Percentiles rank a stretch among this genome's conserved stretches.
Evolutionary conservation across 1,140 invertebrate species (phyloP).

Genomic region (Brachionus rotundiformis): DNA sequence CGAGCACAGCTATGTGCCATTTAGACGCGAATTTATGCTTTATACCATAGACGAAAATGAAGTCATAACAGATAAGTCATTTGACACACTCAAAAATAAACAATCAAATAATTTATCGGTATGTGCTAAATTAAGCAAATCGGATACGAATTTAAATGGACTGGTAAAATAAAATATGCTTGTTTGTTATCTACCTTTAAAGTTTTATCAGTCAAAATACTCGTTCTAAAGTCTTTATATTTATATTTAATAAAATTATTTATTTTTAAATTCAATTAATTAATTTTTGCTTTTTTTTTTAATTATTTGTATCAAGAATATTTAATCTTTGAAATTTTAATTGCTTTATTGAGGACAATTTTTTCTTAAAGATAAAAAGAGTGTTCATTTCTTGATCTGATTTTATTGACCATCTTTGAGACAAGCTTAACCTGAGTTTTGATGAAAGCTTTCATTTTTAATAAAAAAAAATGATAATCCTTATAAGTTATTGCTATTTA

Average conservation of each 20-base stretch:
- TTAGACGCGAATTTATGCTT: background rate
- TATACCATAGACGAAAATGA: slow-evolving; percentile 16
- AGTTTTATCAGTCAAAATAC: background rate
- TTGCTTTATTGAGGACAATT: no score
- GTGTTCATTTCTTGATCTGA: no score
- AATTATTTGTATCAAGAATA: no score
- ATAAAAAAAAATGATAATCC: no score
- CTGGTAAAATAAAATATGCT: background rate
- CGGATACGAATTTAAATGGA: slow-evolving; percentile 19
- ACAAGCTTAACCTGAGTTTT: no score
- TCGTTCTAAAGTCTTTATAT: background rate
- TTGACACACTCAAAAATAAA: background rate
- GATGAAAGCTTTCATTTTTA: no score
- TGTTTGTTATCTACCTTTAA: background rate
- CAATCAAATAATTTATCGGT: background rate
- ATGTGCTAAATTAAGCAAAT: slow-evolving; percentile 31
- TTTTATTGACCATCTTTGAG: no score
- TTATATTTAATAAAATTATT: background rate
- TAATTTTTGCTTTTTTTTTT: no score
- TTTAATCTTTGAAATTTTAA: no score
- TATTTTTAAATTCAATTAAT: no score
- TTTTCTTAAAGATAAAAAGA: no score
- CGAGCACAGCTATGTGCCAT: background rate
- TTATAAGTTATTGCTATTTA: no score
- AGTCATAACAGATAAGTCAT: slow-evolving; percentile 11